Evolutionary conservation across 2,113 vertebrate species (phyloP).

Genomic region (Pseudorasbora parva): DNA sequence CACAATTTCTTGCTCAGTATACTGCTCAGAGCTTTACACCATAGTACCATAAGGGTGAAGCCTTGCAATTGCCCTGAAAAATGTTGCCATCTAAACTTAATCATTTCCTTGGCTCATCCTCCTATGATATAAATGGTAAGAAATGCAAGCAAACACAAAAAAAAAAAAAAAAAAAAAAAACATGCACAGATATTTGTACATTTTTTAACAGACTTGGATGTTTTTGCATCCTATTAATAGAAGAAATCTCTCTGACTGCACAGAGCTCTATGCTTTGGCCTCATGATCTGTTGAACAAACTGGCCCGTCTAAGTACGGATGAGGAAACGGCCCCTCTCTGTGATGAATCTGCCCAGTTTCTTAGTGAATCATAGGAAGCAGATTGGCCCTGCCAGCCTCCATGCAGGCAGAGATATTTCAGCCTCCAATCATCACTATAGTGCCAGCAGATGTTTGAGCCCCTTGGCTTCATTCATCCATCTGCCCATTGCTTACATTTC

Average conservation of each 20-base stretch:
- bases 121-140: neutral
- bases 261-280: neutral
- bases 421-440: constrained; percentile 26
- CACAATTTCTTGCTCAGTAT: constrained; percentile 1
- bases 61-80: neutral
- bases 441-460: constrained; percentile 53
- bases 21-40: neutral
- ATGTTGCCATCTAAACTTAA: neutral
- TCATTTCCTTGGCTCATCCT: neutral
- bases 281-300: constrained; percentile 24
- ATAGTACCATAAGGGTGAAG: neutral
- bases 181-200: neutral
- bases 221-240: neutral
- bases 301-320: neutral
- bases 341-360: constrained; percentile 50
- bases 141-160: neutral
- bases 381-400: constrained; percentile 58
- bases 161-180: no score
- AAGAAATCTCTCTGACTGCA: neutral
- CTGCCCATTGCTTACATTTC: constrained; percentile 6
- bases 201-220: neutral
- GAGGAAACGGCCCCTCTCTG: constrained; percentile 17
- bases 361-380: constrained; percentile 53
- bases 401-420: constrained; percentile 58
- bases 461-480: constrained; percentile 4